These are phyloP conservation scores for Pecten maximus DNA, from an alignment of 2,888 invertebrate genomes.

Conservation along the genomic window DNA sequence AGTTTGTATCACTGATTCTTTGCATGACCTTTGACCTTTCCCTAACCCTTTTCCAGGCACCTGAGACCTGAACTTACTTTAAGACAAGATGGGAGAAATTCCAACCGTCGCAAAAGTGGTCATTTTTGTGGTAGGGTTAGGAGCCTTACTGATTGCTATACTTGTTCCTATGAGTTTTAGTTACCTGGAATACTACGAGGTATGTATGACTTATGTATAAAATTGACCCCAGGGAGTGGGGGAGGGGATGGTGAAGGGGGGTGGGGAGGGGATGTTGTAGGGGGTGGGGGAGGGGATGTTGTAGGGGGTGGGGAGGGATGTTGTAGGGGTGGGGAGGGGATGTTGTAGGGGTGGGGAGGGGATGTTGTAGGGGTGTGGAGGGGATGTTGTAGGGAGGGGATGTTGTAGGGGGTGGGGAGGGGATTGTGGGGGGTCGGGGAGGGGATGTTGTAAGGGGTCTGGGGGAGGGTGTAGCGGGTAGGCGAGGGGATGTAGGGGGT, in stretches of 20 bases:
- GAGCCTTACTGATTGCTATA: neutral
- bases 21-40: neutral
- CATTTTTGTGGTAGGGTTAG: neutral
- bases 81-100: neutral
- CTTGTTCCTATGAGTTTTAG: slow-evolving; percentile 39
- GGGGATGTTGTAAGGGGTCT: neutral
- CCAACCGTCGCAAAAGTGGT: neutral
- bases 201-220: neutral
- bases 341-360: neutral
- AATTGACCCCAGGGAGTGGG: too few relatives aligned
- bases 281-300: too few relatives aligned
- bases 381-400: neutral
- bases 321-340: too few relatives aligned
- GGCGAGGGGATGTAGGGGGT: neutral
- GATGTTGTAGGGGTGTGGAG: neutral
- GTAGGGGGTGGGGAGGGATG: too few relatives aligned
- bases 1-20: neutral
- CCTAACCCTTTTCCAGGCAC: neutral
- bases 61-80: neutral
- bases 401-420: neutral
- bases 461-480: neutral
- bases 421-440: neutral
- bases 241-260: neutral
- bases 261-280: neutral
- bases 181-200: slow-evolving; percentile 47